Base-by-base conservation (phyloP, 1,140 invertebrate species). In the Pantala flavescens region DNA sequence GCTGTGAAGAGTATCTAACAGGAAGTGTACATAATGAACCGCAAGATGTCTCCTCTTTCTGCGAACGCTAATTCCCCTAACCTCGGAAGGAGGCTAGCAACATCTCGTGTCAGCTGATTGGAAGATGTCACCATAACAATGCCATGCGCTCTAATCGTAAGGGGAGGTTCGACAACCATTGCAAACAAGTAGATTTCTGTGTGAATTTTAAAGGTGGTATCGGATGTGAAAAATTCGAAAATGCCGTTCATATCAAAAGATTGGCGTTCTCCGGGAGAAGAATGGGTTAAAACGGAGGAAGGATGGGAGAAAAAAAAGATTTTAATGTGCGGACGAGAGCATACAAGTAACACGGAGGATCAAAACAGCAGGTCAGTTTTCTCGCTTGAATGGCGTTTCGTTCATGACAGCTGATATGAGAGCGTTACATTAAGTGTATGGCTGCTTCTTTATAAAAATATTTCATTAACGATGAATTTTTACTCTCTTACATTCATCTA, bases 211-310 rank as follows among this genome's bases (percentile, higher is more conserved):
- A 3, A 63, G 49, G 3, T 63, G 49, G 14, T 3, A 63, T 63
- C 49, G 14, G 16, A 63, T 63, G 49, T 63, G 49, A 63, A 63
- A 63, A 19, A 7, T 63, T 16, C 49, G 49, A 63, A 74, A 77
- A 98, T 98, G 97, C 96, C 97, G 78, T 98, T 98, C 85, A 93
- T 93, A 83, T 94, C 92, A 36, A 93, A 93, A 85, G 93, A 94
- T 85, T 95, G 93, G 92, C 87, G 96, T 80, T 97, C 95, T 75
- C 95, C 96, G 63, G 97, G 97, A 43, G 97, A 99, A 83, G 92
- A 93, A 80, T 99, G 97, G 97, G 95, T 99, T 21, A 97, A 97
- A 86, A 98, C 96, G 43, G 90, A 94, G 78, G 94, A 96, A 83
- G 95, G 96, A 75, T 98, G 95, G 95, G 95, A 97, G 83, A 92